These are phyloP conservation scores for Drosophila navojoa DNA, from an alignment of 1,140 invertebrate species.

Conservation along the genomic window DNA sequence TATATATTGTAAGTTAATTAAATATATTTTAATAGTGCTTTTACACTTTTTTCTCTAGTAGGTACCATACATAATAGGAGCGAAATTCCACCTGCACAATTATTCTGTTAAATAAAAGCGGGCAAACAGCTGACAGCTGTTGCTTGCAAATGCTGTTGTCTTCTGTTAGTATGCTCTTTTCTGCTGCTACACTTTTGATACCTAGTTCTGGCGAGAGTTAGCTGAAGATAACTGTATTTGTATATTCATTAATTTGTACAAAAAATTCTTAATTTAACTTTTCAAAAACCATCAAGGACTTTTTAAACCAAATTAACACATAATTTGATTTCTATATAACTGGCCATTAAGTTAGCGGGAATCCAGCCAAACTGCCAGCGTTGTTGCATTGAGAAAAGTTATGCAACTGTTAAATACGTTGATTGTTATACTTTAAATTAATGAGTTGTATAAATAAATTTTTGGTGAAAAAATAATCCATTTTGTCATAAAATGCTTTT, in stretches of 20 bases:
- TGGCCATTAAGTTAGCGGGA: not conserved
- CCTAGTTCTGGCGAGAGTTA: not conserved
- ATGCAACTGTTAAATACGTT: not conserved
- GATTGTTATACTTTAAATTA: not conserved
- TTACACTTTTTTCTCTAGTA: not conserved
- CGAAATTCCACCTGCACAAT: not conserved
- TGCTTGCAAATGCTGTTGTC: not conserved
- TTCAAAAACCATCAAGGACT: no score
- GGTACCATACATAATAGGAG: not conserved
- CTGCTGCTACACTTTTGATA: not conserved
- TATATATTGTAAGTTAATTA: no score
- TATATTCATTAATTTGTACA: no score
- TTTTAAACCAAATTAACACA: no score
- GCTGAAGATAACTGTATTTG: no score
- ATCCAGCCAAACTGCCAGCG: not conserved
- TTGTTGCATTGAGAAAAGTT: not conserved
- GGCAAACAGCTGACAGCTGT: constrained; percentile 3
- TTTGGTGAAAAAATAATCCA: no score
- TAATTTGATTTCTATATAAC: no score
- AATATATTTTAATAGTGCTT: no score
- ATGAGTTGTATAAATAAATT: no score
- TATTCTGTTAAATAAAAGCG: not conserved
- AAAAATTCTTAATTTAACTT: no score
- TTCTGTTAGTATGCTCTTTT: not conserved
- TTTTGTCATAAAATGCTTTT: no score